Evolutionary conservation across 2,113 vertebrate genomes (phyloP), one percentile per base, ranked within the genome.

Genomic region (Rhynchopsitta pachyrhyncha): DNA sequence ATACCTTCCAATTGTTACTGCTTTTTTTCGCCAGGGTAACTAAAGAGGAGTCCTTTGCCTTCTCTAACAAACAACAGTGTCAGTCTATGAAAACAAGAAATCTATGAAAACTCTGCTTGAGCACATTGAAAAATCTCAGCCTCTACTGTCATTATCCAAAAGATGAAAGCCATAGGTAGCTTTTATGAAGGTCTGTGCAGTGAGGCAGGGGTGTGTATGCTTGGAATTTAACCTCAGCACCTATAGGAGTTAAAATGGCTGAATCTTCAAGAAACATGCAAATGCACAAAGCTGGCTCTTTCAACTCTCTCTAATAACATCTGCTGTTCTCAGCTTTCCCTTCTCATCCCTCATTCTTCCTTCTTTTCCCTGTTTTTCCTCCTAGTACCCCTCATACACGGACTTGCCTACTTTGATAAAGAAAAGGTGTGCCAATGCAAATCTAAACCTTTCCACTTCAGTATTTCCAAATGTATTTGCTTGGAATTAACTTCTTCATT

Each of bases 171-270:
- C 29, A 39, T 18, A 37, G 20, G 29, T 75, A 35, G 23, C 13
- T 17, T 29, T 0, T 50, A 29, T 11, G 24, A 62, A 59, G 17
- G 27, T 50, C 42, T 69, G 22, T 60, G 62, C 29, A 60, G 46
- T 2, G 1, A 41, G 28, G 46, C 52, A 57, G 11, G 2, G 6
- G 3, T 10, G 7, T 2, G 2, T 71, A 29, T 50, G 19, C 10
- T 50, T 60, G 7, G 88, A 64, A 91, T 71, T 42, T 81, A 39
- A 3, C 33, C 68, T 67, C 33, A 60, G 12, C n/a, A 74, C 6
- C 6, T 19, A 70, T 7, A 33, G 10, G 28, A 86, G 28, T 46
- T 25, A 46, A 4, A 74, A 84, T 52, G 12, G 17, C 39, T 15
- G 6, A 57, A 53, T 66, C 23, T 39, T 73, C 17, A 52, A 53